Base-by-base conservation (phyloP, 2,113 vertebrate species). In the Sitta europaea region DNA sequence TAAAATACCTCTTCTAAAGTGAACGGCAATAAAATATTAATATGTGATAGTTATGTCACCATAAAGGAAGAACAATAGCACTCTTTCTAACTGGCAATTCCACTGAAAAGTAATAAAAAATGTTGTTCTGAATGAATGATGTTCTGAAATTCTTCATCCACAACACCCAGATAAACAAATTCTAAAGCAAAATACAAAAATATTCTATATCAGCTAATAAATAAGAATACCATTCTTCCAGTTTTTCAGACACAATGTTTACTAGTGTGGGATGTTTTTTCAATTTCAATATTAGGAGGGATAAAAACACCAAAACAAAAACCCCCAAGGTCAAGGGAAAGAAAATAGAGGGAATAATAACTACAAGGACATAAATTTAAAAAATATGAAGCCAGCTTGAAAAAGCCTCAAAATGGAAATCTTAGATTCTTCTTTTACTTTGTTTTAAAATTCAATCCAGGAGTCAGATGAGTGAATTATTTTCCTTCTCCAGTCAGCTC, bases 271-370 rank as follows among this genome's bases (percentile, higher is more conserved):
- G 9, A 2, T 6, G 43, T 54, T 45, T 40, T 51, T 25, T 16
- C 42, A 14, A 16, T 19, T 13, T 14, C 24, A 48, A 0, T 50
- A 63, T 33, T 6, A 53, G 19, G 16, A 16, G 14, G 10, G 9
- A 24, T 43, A 17, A 55, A 5, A 17, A 63, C 1, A 24, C 14
- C 2, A 61, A 19, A n/a, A 6, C 31, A 33, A 57, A 23, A 59
- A 6, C 7, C 10, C 6, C 6, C 5, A 63, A 33, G 7, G 19
- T 9, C 2, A 0, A 47, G 17, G 4, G 7, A 54, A 62, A 62
- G 38, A 82, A 88, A 57, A 71, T 2, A 73, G 10, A 54, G 4
- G 16, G 9, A 76, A n/a, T 11, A 62, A 73, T 6, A 58, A 10
- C 38, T 88, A 62, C 1, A 68, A 50, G 12, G 33, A 77, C 28